Conservation (phyloP, 2,888 invertebrate species). For the Fragum fragum region DNA sequence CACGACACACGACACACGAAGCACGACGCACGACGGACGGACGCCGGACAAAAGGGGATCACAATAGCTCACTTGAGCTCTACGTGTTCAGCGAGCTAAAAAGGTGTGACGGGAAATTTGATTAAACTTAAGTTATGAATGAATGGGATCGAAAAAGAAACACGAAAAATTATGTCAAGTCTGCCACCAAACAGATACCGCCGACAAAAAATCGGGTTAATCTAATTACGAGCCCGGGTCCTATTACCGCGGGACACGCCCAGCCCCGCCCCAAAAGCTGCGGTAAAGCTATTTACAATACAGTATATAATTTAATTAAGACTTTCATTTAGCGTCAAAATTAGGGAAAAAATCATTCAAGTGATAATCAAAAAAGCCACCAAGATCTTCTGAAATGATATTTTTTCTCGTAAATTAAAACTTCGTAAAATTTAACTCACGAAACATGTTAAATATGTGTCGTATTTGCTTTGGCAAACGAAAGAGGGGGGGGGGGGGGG, state of each 20-base stretch:
- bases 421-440: neutral
- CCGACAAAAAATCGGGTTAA: slow-evolving; percentile 17
- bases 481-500: too few species aligned
- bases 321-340: slow-evolving; percentile 19
- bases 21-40: too few species aligned
- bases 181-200: neutral
- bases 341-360: slow-evolving; percentile 2
- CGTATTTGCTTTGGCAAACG: too few species aligned
- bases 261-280: slow-evolving; percentile 52
- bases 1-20: too few species aligned
- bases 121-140: too few species aligned
- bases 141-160: too few species aligned
- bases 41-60: too few species aligned
- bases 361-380: slow-evolving; percentile 2
- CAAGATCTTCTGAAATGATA: neutral
- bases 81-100: too few species aligned
- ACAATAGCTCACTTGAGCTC: too few species aligned
- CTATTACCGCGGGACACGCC: slow-evolving; percentile 33
- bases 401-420: slow-evolving; percentile 9
- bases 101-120: too few species aligned
- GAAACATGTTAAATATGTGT: neutral
- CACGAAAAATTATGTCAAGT: neutral
- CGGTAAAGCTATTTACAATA: slow-evolving; percentile 39
- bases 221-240: slow-evolving; percentile 30
- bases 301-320: slow-evolving; percentile 59